A percentile compares a stretch with the other conserved stretches of the same genome.
Evolutionary conservation across 2,888 invertebrate genomes (phyloP).

Genomic region (Acanthosepion esculentum): DNA sequence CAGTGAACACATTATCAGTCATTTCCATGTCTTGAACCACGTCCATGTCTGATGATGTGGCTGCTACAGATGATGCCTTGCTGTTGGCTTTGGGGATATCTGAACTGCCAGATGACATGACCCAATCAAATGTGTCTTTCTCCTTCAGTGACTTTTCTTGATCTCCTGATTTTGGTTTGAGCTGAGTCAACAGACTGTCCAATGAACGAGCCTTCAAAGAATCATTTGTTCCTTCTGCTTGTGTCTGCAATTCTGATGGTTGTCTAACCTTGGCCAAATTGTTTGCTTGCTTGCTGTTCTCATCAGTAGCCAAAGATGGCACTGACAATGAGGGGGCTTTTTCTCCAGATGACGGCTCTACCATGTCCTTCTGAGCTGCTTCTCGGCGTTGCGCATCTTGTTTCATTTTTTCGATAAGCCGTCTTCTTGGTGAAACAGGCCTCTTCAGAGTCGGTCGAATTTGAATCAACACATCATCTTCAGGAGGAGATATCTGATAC

Average conservation of each 20-base stretch:
- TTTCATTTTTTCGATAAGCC: constrained; percentile 43
- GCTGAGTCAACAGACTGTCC: constrained; percentile 13
- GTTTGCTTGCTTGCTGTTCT: not conserved
- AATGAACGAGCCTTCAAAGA: constrained; percentile 40
- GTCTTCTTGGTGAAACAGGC: constrained; percentile 39
- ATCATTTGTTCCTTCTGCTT: not conserved
- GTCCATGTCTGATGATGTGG: constrained; percentile 40
- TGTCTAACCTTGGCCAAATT: not conserved
- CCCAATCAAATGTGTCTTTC: constrained; percentile 56
- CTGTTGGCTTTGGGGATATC: constrained; percentile 33
- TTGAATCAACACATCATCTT: constrained; percentile 41
- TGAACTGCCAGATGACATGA: constrained; percentile 48
- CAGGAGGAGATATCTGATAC: constrained; percentile 45
- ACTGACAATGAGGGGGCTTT: not conserved
- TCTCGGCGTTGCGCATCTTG: not conserved
- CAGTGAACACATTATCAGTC: constrained; percentile 40
- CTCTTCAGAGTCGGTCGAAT: constrained; percentile 45
- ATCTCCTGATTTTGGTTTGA: not conserved
- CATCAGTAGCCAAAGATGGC: not conserved
- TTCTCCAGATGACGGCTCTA: not conserved
- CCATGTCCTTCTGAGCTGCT: not conserved
- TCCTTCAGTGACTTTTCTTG: constrained; percentile 51
- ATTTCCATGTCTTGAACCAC: constrained; percentile 34
- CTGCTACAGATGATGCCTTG: not conserved
- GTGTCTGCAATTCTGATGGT: not conserved